Evolutionary conservation across 1,140 invertebrate genomes (phyloP).

Genomic region (Drosophila mayri): DNA sequence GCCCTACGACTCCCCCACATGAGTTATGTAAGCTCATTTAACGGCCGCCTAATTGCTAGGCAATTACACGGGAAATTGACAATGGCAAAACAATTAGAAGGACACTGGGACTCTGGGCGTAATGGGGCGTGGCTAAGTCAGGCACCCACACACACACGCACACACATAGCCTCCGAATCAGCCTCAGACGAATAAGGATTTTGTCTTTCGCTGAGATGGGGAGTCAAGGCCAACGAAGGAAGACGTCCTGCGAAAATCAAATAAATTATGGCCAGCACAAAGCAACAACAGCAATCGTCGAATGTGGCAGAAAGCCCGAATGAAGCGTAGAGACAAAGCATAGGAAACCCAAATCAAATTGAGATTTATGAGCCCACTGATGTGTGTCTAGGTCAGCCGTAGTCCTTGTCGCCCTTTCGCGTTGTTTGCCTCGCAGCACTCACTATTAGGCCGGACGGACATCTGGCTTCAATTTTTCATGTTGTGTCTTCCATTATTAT

Average conservation of each 20-base stretch:
- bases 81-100: constrained; percentile 77
- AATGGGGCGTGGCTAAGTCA: constrained; percentile 62
- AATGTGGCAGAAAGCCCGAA: constrained; percentile 14
- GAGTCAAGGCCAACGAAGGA: constrained; percentile 49
- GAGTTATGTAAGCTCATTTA: constrained; percentile 65
- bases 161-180: constrained; percentile 1
- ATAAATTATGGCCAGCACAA: constrained; percentile 64
- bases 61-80: constrained; percentile 78
- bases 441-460: constrained; percentile 25
- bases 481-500: constrained; percentile 65
- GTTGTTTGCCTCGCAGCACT: constrained; percentile 22
- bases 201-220: constrained; percentile 7
- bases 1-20: constrained; percentile 25
- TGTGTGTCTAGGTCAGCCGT: constrained; percentile 75
- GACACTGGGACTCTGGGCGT: constrained; percentile 37
- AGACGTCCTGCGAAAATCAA: constrained; percentile 63
- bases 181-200: constrained; percentile 26
- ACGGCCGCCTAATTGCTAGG: constrained; percentile 61
- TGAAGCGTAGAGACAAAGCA: constrained; percentile 11
- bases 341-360: constrained; percentile 76
- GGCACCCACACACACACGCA: constrained; percentile 24
- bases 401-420: constrained; percentile 13
- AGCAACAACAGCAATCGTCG: constrained; percentile 59
- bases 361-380: constrained; percentile 80
- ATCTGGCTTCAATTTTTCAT: constrained; percentile 66